Percentiles rank a stretch among this genome's conserved stretches.
phyloP scores from a whole-genome alignment of 2,797 vertebrate species.

The Channallabes apus region DNA sequence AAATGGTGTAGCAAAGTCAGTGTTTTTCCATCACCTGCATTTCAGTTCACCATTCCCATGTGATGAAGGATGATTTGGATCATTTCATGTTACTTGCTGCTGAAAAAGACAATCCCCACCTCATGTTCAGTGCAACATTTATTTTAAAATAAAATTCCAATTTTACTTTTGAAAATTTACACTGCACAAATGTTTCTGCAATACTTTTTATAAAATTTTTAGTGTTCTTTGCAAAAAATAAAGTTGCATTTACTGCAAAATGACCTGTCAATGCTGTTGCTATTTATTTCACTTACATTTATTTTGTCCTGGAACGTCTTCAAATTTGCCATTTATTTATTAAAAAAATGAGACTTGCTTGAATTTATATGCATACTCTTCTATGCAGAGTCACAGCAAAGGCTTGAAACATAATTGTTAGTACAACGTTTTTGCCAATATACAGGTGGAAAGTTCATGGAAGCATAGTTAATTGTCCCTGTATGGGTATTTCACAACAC shows the following conservation, averaged over 20 bases:
- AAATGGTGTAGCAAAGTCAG: slow-evolving; percentile 40
- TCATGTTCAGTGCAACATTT: slow-evolving; percentile 78
- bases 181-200: slow-evolving; percentile 84
- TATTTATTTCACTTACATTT: not conserved
- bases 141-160: slow-evolving; percentile 54
- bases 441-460: not conserved
- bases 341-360: not conserved
- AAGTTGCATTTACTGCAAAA: slow-evolving; percentile 67
- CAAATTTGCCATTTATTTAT: not conserved
- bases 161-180: slow-evolving; percentile 85
- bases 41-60: slow-evolving; percentile 45
- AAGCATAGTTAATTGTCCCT: not conserved
- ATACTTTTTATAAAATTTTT: slow-evolving; percentile 86
- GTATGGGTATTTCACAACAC: no score
- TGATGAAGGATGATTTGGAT: slow-evolving; percentile 36
- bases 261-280: not conserved
- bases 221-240: slow-evolving; percentile 82
- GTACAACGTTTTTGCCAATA: not conserved
- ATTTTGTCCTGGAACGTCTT: not conserved
- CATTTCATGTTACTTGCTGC: slow-evolving; percentile 73
- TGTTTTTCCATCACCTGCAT: slow-evolving; percentile 28
- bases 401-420: not conserved
- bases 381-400: not conserved
- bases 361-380: not conserved
- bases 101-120: slow-evolving; percentile 79